These are phyloP conservation scores for Lichenostomus cassidix DNA, from an alignment of 2,113 vertebrate genomes.

Conservation along the genomic window DNA sequence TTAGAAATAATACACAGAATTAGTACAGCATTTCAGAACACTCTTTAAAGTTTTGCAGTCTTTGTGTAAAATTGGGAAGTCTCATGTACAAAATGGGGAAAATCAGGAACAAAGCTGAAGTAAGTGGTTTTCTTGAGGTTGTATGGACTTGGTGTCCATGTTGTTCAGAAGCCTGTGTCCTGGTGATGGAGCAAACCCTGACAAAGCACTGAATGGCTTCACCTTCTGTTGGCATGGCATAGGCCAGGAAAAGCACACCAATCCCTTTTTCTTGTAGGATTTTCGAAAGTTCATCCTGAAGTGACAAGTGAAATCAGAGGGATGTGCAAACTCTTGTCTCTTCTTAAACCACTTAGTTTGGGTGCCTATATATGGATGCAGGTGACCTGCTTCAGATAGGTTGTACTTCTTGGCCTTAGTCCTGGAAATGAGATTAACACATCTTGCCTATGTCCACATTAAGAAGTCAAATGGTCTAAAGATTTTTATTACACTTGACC, in stretches of 20 bases:
- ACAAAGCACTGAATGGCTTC: neutral
- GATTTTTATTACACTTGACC: neutral
- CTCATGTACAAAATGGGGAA: neutral
- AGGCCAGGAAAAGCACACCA: neutral
- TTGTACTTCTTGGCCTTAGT: neutral
- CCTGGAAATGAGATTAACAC: constrained; percentile 19
- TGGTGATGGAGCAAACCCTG: neutral
- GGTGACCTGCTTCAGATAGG: neutral
- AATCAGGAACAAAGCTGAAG: neutral
- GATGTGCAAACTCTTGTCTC: neutral
- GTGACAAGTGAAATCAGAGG: neutral
- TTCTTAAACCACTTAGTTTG: neutral
- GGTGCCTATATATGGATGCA: neutral
- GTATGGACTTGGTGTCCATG: neutral
- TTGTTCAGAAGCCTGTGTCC: neutral
- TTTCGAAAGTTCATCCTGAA: neutral
- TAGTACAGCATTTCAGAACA: neutral
- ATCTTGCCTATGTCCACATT: neutral
- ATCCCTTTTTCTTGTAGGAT: neutral
- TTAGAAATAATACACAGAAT: neutral
- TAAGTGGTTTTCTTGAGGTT: neutral
- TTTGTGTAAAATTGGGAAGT: neutral
- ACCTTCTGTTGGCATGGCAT: neutral
- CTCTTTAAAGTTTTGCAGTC: neutral
- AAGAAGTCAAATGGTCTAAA: neutral